Base-by-base conservation (phyloP, 2,888 invertebrate species). In the Yponomeuta cagnagella region DNA sequence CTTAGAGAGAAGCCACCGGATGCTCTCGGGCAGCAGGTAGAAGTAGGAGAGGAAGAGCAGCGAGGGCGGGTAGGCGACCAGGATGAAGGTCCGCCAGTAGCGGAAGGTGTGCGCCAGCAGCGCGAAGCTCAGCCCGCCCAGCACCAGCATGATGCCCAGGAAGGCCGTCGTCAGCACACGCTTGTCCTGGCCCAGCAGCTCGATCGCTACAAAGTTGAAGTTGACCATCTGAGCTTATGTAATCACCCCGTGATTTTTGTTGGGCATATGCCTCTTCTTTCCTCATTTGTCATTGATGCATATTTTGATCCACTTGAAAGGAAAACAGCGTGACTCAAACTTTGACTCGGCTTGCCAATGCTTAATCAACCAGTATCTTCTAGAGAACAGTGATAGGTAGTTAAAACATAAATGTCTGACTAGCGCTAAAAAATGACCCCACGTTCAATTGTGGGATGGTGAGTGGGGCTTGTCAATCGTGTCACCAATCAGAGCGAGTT, bases 1-100 rank as follows among this genome's bases (percentile, higher is more conserved):
- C 48, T 95, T 95, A 0, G 95, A 94, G 1, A 96, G 80, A 8
- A 97, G 87, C 97, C 97, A 97, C 73, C 97, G 90, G 43, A 96
- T 93, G 71, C 96, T 96, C 83, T 96, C 96, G 0, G 96, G 96
- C n/a, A 95, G 86, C 5, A 95, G 77, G 93, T 95, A 95, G 71
- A 95, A 93, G 79, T 96, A 95, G 0, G 93, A 82, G 31, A 97
- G 81, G 74, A 96, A 93, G 0, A 96, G 82, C 9, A 96, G 78
- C 0, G 95, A 94, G 0, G 97, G 97, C 0, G 94, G 92, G 77
- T 96, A 97, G 5, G 94, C 90, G 23, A 95, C 93, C 37, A 95
- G 89, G 72, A 96, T 93, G 73, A 95, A 90, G 64, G 93, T 90
- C 73, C 95, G 93, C 97, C 97, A 97, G 78, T 95, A 94, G 72